These are phyloP conservation scores for Orchesella cincta DNA, from an alignment of 1,140 invertebrate genomes.

Conservation along the genomic window DNA sequence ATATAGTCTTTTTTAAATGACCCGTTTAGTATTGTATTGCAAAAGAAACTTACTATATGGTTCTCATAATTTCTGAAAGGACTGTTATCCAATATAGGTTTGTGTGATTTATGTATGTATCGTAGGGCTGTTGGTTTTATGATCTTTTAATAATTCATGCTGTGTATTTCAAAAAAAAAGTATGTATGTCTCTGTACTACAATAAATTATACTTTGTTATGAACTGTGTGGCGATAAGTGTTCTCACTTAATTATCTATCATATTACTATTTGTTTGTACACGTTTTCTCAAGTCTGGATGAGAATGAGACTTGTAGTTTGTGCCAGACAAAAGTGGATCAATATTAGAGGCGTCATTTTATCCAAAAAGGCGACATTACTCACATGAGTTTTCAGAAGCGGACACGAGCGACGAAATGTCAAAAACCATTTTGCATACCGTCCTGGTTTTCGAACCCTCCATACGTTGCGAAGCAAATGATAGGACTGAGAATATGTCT, in stretches of 20 bases:
- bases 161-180: too few species aligned
- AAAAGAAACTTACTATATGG: too few species aligned
- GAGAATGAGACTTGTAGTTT: not conserved
- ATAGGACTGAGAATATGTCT: not conserved
- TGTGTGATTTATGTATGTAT: too few species aligned
- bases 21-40: not conserved
- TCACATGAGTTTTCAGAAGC: not conserved
- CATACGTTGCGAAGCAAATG: not conserved
- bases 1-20: not conserved
- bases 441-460: not conserved
- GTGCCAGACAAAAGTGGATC: conserved; percentile 21
- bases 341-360: not conserved
- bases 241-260: too few species aligned
- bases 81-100: too few species aligned
- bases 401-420: not conserved
- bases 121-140: too few species aligned
- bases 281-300: not conserved
- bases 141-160: too few species aligned
- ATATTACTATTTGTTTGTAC: too few species aligned
- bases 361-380: not conserved
- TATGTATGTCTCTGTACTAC: too few species aligned
- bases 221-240: too few species aligned
- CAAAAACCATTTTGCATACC: not conserved
- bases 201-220: too few species aligned
- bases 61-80: too few species aligned